Percentiles rank a stretch among this genome's conserved stretches.
These are phyloP conservation scores for Apodemus agrarius DNA, from an alignment of 2,797 vertebrate genomes.

Conservation along the genomic window DNA sequence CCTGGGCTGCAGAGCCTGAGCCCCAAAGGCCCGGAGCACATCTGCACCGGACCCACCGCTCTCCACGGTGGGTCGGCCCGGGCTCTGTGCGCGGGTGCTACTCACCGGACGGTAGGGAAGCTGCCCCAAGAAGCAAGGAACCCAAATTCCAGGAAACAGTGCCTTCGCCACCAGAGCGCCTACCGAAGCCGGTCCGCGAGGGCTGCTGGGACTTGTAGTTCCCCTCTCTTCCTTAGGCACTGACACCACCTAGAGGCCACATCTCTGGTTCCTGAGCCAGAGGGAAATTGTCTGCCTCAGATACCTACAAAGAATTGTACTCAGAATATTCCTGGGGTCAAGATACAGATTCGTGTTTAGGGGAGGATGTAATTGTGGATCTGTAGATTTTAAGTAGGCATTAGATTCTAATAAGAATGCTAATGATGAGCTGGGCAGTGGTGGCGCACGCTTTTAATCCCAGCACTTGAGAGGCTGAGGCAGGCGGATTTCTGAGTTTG, in stretches of 20 bases:
- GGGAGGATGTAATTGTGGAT: not conserved
- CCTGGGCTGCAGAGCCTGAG: not conserved
- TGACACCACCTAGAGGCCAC: rapidly evolving
- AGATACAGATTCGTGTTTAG: not conserved
- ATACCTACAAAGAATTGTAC: not conserved
- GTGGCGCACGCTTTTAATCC: too few species aligned
- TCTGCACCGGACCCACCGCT: not conserved
- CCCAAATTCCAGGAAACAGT: not conserved
- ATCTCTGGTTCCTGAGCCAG: not conserved
- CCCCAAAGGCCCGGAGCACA: rapidly evolving
- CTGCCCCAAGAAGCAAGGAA: not conserved
- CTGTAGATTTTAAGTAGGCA: not conserved
- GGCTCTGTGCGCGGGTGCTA: not conserved
- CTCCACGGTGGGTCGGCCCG: rapidly evolving
- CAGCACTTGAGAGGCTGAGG: too few species aligned
- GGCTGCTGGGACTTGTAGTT: slow-evolving; percentile 86
- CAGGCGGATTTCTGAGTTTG: too few species aligned
- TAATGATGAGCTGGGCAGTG: not conserved
- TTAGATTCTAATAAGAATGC: not conserved
- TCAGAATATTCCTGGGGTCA: not conserved
- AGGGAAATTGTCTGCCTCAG: not conserved
- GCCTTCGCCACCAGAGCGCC: not conserved
- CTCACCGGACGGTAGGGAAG: slow-evolving; percentile 39
- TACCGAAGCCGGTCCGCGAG: slow-evolving; percentile 38
- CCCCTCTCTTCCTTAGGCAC: rapidly evolving